Base-by-base conservation (phyloP, 2,797 vertebrate genomes). In the Sebastes oblongus region DNA sequence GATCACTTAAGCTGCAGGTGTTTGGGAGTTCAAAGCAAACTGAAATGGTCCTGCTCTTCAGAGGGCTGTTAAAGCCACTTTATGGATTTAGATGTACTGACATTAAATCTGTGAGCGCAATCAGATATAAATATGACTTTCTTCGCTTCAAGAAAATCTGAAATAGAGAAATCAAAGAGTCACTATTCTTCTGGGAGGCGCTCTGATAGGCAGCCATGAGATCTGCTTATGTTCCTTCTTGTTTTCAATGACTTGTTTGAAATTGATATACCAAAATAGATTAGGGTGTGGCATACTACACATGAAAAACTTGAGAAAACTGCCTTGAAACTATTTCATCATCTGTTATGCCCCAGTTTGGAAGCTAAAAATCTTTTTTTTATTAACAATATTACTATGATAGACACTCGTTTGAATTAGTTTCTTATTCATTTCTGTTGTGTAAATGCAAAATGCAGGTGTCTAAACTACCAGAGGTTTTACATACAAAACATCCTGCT, bases 11-110 rank as follows among this genome's bases (percentile, higher is more conserved):
- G 70, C 83, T 78, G 81, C 77, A 78, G 85, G 86, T 81, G 73
- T 81, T 83, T 14, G n/a, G 16, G 39, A 80, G 72, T 75, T 84
- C 77, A 82, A 86, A 81, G 75, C 34, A 83, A 73, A 42, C 6
- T 20, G n/a, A 83, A 77, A 69, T 9, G 29, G 50, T 54, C 64
- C 5, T 42, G 30, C 42, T 81, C 55, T 7, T 52, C 71, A 80
- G 46, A 75, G 27, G 39, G 20, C 24, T 24, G 25, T 81, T 58
- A 68, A 65, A 55, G 46, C 54, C 54, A 70, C 58, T 87, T 74
- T 58, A 68, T 36, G 25, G 62, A 68, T 72, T 84, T 72, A 64
- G 30, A 75, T 59, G 32, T 29, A 27, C 25, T 12, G 27, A 52
- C 65, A 74, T 70, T 58, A 58, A 34, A 68, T 68, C 52, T 54